phyloP scores from a whole-genome alignment of 2,113 vertebrate genomes.

The Erpornis zantholeuca region DNA sequence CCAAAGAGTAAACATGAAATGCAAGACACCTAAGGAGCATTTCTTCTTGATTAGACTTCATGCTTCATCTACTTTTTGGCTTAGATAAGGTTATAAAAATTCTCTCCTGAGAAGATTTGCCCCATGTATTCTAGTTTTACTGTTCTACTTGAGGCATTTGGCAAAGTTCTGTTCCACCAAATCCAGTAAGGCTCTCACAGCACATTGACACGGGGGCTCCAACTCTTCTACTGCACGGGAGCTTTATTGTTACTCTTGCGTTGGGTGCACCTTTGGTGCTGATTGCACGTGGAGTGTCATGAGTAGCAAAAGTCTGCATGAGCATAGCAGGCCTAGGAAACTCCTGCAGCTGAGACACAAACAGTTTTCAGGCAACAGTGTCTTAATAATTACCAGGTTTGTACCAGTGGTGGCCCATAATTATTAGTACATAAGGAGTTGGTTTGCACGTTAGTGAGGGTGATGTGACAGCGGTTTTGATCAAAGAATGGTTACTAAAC shows the following conservation, averaged over 20 bases:
- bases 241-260: not conserved
- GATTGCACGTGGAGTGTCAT: not conserved
- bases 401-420: too few relatives aligned
- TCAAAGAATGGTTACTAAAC: not conserved
- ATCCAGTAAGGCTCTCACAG: not conserved
- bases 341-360: not conserved
- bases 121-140: not conserved
- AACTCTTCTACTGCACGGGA: not conserved
- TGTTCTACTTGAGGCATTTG: not conserved
- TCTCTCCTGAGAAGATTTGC: not conserved
- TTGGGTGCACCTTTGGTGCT: not conserved
- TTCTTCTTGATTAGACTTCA: not conserved
- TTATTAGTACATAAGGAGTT: not conserved
- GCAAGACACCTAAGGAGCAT: not conserved
- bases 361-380: not conserved
- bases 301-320: not conserved
- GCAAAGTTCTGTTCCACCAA: not conserved
- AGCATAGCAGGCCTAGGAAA: not conserved
- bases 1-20: not conserved
- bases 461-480: not conserved
- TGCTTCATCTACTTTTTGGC: not conserved
- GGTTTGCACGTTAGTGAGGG: not conserved
- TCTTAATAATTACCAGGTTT: not conserved
- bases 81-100: not conserved
- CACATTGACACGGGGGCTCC: fast-evolving